A percentile compares a stretch with the other conserved stretches of the same genome.
These are phyloP conservation scores for Atherix ibis DNA, from an alignment of 2,888 invertebrate species.

Conservation along the genomic window DNA sequence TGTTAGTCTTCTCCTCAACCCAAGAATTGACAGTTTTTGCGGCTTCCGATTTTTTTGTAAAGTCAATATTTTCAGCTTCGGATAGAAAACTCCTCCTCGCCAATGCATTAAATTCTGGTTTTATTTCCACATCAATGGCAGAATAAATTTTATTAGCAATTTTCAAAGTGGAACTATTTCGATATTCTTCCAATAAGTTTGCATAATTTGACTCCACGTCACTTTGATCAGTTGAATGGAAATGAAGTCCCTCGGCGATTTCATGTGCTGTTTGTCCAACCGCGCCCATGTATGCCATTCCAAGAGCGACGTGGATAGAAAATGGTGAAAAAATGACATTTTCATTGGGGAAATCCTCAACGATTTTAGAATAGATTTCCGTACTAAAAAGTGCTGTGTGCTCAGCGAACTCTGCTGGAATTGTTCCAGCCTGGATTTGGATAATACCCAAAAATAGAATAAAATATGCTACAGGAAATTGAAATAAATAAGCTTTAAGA, in stretches of 20 bases:
- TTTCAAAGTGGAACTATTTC: neutral
- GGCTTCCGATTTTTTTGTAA: constrained; percentile 33
- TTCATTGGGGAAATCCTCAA: no score
- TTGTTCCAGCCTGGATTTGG: no score
- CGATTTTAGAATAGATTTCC: no score
- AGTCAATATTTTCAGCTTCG: constrained; percentile 40
- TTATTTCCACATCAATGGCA: neutral
- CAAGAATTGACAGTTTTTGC: constrained; percentile 52
- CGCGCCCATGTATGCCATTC: neutral
- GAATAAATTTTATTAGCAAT: constrained; percentile 1
- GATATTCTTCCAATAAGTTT: no score
- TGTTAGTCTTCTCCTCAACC: constrained; percentile 55
- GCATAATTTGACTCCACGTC: no score
- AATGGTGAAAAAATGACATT: constrained; percentile 1
- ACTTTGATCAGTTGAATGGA: neutral
- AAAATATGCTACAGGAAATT: no score
- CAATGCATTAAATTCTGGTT: neutral
- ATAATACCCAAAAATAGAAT: no score
- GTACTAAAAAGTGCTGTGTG: no score
- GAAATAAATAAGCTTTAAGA: no score
- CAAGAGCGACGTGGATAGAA: constrained; percentile 2
- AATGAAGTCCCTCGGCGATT: neutral
- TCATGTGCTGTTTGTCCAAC: neutral
- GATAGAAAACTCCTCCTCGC: neutral
- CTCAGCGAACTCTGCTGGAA: no score